phyloP scores from a whole-genome alignment of 2,113 vertebrate genomes.

The Dipodomys stephensi region DNA sequence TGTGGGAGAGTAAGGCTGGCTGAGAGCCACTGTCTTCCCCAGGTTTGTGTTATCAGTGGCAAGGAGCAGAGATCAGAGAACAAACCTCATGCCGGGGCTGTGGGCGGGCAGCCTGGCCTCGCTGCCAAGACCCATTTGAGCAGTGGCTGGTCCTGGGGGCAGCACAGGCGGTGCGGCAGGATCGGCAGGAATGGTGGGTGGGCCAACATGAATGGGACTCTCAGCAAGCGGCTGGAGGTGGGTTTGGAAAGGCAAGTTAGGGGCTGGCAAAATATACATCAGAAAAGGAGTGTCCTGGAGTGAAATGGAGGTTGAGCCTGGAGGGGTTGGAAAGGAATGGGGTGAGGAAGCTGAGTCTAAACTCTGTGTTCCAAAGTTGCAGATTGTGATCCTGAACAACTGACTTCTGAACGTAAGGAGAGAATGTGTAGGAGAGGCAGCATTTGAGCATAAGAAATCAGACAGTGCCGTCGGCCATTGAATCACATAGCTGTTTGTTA shows the following conservation, averaged over 20 bases:
- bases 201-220: not conserved
- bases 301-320: not conserved
- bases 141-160: not conserved
- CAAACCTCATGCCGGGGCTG: not conserved
- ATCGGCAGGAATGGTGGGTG: not conserved
- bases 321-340: not conserved
- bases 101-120: not conserved
- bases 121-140: conserved; percentile 3
- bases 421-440: not conserved
- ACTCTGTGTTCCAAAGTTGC: not conserved
- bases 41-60: conserved; percentile 7
- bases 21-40: not conserved
- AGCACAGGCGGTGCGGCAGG: not conserved
- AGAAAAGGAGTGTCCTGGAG: not conserved
- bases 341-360: not conserved
- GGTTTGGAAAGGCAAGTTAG: conserved; percentile 55
- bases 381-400: not conserved
- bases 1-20: conserved; percentile 4
- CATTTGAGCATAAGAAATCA: not conserved
- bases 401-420: not conserved
- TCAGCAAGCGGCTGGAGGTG: conserved; percentile 4
- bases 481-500: not conserved
- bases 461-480: not conserved
- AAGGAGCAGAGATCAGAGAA: conserved; percentile 30
- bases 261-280: not conserved